Base-by-base conservation (phyloP, 2,888 invertebrate species). In the Pegoplata infirma region DNA sequence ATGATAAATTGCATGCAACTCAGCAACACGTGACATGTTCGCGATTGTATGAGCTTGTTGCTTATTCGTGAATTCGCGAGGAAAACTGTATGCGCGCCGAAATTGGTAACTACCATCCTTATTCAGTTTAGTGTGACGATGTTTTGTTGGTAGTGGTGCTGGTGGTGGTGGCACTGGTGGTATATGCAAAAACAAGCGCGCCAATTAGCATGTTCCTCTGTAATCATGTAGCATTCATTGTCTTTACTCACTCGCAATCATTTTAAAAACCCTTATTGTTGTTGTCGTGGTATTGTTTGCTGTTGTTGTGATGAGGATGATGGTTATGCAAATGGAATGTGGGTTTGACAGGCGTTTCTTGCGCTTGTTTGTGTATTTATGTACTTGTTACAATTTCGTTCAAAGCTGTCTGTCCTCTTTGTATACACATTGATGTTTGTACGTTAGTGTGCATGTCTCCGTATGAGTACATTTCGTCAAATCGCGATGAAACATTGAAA, bases 131-230 rank as follows among this genome's bases (percentile, higher is more conserved):
- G 32, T 61, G 47, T 25, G 19, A 53, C 25, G 51, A 53, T 16
- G 66, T 59, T 55, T 61, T 80, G 53, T 80, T 69, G 64, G 71
- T 68, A 81, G 17, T 82, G 84, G 82, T 81, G 84, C 82, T 23
- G 67, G 25, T 56, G 12, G 8, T n/a, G 12, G 32, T 10, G 25
- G 14, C 28, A 25, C 46, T 63, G 51, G 64, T 74, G 71, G 21
- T 49, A 10, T 44, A 46, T 64, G 47, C 7, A 59, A 68, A 55
- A 56, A 74, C 59, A 82, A 86, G 81, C 82, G 84, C 85, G 84
- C 87, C 87, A 87, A 87, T 87, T 87, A 87, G 86, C 87, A 87
- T 68, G 49, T 86, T 84, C 83, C 83, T 83, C 84, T 84, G 59
- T n/a, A n/a, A n/a, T 76, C 17, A 80, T 71, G 67, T 61, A 53